Base-by-base conservation (phyloP, 1,140 invertebrate species). In the Onthophagus taurus region DNA sequence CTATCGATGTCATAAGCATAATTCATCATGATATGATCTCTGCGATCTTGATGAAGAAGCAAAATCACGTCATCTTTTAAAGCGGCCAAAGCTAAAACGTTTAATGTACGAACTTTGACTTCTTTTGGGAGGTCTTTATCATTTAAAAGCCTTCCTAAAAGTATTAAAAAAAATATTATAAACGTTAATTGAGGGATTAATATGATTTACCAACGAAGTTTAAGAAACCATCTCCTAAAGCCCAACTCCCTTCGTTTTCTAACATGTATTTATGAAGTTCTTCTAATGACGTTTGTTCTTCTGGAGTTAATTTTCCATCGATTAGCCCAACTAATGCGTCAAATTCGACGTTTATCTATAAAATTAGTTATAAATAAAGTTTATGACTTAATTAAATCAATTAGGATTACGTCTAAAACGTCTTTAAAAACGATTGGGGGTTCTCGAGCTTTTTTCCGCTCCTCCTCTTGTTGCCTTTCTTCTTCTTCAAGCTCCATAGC, bases 51-150 rank as follows among this genome's bases (percentile, higher is more conserved):
- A 66, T 94, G 90, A 42, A 94, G 64, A 37, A 94, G 66, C 17
- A 94, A 72, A 57, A 93, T 88, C 34, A 93, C 80, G 63, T 94
- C 90, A 52, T 94, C 89, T 54, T 89, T 89, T 4, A 90, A 68
- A 5, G 86, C 85, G 1, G 83, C 84, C 37, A 75, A 73, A 9
- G 80, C 78, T 48, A 88, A 65, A 21, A 85, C 74, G 41, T 83
- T 82, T 47, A 88, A 65, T 47, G 76, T 63, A 47, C 70, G 71
- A 42, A 82, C 72, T 50, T 81, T 71, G 23, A 72, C 72, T 53
- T 74, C 72, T 3, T 66, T 63, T 2, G 70, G 64, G 33, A 82
- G 59, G 4, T 71, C 65, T 50, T 70, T 71, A 47, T 84, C 81
- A 21, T 76, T 70, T 20, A 88, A 68, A 42, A 87, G 64, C 30